phyloP scores from a whole-genome alignment of 2,888 invertebrate species.

The Andrena dorsata region DNA sequence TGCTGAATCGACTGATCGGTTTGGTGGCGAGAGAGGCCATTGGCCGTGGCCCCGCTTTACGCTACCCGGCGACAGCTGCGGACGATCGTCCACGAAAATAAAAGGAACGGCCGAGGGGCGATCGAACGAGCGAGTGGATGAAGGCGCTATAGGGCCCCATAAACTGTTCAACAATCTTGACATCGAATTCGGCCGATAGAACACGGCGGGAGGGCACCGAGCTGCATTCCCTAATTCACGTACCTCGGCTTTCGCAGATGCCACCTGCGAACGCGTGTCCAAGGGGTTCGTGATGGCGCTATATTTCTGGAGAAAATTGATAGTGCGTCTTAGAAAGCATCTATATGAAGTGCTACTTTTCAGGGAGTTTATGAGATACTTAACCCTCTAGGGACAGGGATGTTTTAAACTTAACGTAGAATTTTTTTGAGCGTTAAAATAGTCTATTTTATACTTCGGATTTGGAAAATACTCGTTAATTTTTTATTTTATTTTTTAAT shows the following conservation, averaged over 20 bases:
- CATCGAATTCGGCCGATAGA: slow-evolving; percentile 34
- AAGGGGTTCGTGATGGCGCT: neutral
- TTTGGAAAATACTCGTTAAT: no score
- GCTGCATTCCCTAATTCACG: slow-evolving; percentile 1
- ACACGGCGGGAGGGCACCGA: neutral
- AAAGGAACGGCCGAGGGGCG: slow-evolving; percentile 49
- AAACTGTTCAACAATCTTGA: slow-evolving; percentile 58
- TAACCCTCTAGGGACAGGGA: no score
- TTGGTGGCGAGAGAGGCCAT: slow-evolving; percentile 52
- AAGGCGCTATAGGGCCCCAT: slow-evolving; percentile 47
- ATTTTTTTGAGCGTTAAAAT: no score
- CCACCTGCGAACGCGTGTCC: neutral
- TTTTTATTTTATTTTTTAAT: no score
- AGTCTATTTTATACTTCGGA: no score
- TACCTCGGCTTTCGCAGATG: neutral
- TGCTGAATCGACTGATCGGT: slow-evolving; percentile 66
- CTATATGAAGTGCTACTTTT: no score
- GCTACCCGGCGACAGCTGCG: slow-evolving; percentile 64
- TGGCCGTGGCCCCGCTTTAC: slow-evolving; percentile 42
- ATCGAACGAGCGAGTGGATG: slow-evolving; percentile 46
- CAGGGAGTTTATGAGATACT: no score
- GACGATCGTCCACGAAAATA: slow-evolving; percentile 66
- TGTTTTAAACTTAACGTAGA: no score
- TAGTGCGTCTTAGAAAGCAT: neutral
- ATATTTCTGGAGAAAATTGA: slow-evolving; percentile 5